Evolutionary conservation across 2,888 invertebrate genomes (phyloP).

Genomic region (Teinopalpus imperialis): DNA sequence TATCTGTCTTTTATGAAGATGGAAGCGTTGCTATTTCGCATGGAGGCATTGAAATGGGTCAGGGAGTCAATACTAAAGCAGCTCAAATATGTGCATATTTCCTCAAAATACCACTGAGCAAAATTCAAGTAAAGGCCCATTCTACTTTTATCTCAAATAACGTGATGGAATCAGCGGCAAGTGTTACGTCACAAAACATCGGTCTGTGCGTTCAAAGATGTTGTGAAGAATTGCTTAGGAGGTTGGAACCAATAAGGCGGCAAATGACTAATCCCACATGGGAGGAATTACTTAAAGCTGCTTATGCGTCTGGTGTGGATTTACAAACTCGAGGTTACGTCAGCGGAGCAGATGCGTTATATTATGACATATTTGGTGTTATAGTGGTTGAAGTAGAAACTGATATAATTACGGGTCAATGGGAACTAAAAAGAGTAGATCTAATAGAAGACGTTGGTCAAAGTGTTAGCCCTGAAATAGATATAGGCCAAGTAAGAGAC

Average conservation of each 20-base stretch:
- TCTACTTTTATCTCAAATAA: slow-evolving; percentile 84
- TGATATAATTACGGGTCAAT: slow-evolving; percentile 86
- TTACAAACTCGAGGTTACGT: slow-evolving; percentile 45
- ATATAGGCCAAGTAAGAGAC: slow-evolving; percentile 84
- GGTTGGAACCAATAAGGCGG: slow-evolving; percentile 61
- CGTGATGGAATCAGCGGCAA: slow-evolving; percentile 83
- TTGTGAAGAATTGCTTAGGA: slow-evolving; percentile 63
- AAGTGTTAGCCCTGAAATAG: slow-evolving; percentile 83
- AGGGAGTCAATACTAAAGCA: slow-evolving; percentile 87
- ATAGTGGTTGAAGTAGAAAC: slow-evolving; percentile 85
- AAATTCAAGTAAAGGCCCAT: slow-evolving; percentile 84
- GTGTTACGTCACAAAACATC: slow-evolving; percentile 84
- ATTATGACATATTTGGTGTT: slow-evolving; percentile 72
- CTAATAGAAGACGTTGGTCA: slow-evolving; percentile 84
- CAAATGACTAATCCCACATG: slow-evolving; percentile 62
- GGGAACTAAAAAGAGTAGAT: slow-evolving; percentile 81
- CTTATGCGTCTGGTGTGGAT: slow-evolving; percentile 43
- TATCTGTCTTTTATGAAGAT: slow-evolving; percentile 84
- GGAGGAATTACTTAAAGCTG: slow-evolving; percentile 69
- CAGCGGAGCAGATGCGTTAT: slow-evolving; percentile 31
- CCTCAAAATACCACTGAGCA: slow-evolving; percentile 83
- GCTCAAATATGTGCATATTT: slow-evolving; percentile 85
- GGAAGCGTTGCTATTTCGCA: slow-evolving; percentile 85
- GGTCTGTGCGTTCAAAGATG: slow-evolving; percentile 74
- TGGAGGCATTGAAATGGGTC: slow-evolving; percentile 86